Evolutionary conservation across 1,140 invertebrate species (phyloP), one percentile per base, ranked within the genome.

Genomic region (Drosophila tropicalis): DNA sequence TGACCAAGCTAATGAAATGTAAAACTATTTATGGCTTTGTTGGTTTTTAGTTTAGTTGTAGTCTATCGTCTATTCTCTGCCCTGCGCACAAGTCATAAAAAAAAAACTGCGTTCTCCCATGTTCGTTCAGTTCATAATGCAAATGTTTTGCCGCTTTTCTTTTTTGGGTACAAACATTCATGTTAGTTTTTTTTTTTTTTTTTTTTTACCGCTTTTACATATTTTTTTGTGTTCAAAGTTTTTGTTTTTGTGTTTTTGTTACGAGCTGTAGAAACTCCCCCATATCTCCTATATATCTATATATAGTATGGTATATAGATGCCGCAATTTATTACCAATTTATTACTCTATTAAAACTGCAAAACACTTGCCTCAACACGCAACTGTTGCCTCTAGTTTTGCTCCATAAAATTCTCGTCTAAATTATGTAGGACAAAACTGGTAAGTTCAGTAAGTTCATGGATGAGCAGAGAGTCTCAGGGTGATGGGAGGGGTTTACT

Each of bases 21-120:
- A 69, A 81, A 81, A 81, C 77, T 81, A 81, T 81, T 85, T 81
- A 86, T 70, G 58, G 70, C 57, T 67, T 78, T 75, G 56, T 76
- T 25, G 32, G 41, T 54, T 54, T 61, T 61, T 68, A 32, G 41
- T 76, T 29, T 51, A 51, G 44, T 51, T 29, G 17, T 47, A 17
- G 34, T 36, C 10, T 36, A 36, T 10, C 10, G 9, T 34, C 32
- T 25, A 25, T 25, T 25, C 41, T 44, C 44, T 19, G 44, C 44
- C 44, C 44, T 10, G 17, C 9, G 15, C 44, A 12, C 44, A 9
- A 51, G 44, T 22, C 17, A 51, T 51, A 51, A 51, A 51, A 51
- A 47, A 6, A 51, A 51, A 51, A 9, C 44, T 51, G 17, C 62
- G 54, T 57, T 61, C 62, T 39, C 12, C 68, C 69, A 67, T 51